A percentile compares a stretch with the other conserved stretches of the same genome.
Conservation (phyloP, 2,113 vertebrate species). For the Stomatorhinus ivindoensis region DNA sequence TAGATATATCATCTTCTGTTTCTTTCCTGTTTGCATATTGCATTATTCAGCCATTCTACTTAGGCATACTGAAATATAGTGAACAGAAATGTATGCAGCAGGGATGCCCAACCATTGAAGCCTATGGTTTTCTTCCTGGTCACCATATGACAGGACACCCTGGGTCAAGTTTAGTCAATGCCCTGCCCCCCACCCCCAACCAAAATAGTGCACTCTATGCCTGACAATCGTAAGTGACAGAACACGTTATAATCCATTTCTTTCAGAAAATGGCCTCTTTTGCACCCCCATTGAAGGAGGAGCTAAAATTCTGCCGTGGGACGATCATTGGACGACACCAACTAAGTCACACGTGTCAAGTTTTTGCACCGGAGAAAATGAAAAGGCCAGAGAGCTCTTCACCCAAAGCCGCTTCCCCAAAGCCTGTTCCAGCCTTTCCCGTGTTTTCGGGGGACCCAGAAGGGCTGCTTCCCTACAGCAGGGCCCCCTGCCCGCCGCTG, state of each 20-base stretch:
- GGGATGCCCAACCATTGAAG: not conserved
- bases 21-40: constrained; percentile 56
- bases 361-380: not conserved
- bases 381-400: not conserved
- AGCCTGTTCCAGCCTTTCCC: not conserved
- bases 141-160: not conserved
- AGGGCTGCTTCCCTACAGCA: not conserved
- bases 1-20: constrained; percentile 37
- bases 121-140: not conserved
- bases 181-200: not conserved
- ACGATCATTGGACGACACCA: not conserved
- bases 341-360: not conserved
- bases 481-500: not conserved
- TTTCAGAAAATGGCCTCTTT: not conserved
- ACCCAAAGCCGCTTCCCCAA: not conserved
- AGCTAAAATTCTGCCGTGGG: not conserved
- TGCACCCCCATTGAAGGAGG: not conserved
- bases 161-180: not conserved
- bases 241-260: not conserved
- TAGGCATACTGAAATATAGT: not conserved
- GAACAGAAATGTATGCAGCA: constrained; percentile 8
- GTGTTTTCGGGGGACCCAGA: not conserved
- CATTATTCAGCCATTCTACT: constrained; percentile 36
- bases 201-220: not conserved
- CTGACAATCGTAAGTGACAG: not conserved